Evolutionary conservation across 1,140 invertebrate genomes (phyloP), one percentile per base, ranked within the genome.

Genomic region (Colletes gigas): DNA sequence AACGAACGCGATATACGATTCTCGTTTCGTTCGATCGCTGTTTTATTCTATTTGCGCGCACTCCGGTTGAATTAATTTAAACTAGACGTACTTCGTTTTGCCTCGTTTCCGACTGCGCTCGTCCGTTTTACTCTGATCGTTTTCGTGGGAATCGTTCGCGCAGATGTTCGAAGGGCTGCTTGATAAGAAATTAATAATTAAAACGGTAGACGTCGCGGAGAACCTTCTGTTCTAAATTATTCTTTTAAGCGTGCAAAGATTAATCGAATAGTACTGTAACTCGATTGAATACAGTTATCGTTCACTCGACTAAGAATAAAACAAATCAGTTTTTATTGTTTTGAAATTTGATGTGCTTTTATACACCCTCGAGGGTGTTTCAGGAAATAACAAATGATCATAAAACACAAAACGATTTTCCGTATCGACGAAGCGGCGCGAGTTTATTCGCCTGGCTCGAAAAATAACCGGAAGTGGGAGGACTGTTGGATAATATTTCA

Each of bases 1-100:
- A 68, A 62, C 55, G 52, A 30, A n/a, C 15, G 19, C 65, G 59
- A 69, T 74, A 30, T 62, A 65, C 47, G 44, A 19, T 65, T n/a
- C 30, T 63, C 60, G 12, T 63, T 41, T 21, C 21, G 21, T 12
- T 30, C 59, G 7, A 8, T 68, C n/a, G 39, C 15, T 19, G 4
- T 15, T 14, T 19, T 2, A 30, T 15, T 52, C 19, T 68, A 54
- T 54, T 54, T n/a, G 12, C 44, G 19, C 12, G 6, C 6, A 7
- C 4, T 5, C 21, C 41, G 39, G 55, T 69, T 15, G 50, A 14
- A 69, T 69, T 69, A 54, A 69, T 69, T 52, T 39, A 39, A 54
- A 69, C 55, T 39, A 30, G 50, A n/a, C 15, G 19, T 19, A 19
- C 14, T 7, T 9, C 52, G 21, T 14, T 41, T 55, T 47, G 1